Evolutionary conservation across 2,113 vertebrate genomes (phyloP).

Genomic region (Tapirus terrestris): DNA sequence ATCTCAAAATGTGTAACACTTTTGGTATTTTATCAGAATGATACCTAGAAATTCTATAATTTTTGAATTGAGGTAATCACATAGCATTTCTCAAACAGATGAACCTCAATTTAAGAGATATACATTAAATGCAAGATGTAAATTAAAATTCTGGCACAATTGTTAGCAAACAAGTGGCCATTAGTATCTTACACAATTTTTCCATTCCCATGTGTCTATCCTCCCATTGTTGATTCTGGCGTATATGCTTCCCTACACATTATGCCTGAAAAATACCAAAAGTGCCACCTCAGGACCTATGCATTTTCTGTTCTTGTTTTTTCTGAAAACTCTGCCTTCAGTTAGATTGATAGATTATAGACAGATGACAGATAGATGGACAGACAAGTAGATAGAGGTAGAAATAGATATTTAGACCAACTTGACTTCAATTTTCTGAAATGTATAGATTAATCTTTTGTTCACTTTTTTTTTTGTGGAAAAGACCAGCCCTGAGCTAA

Average conservation of each 20-base stretch:
- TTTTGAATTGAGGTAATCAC: not conserved
- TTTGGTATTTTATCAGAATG: conserved; percentile 24
- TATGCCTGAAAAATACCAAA: not conserved
- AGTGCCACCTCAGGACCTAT: rapidly evolving
- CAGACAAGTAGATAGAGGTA: not conserved
- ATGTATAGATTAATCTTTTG: not conserved
- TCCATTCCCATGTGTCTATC: not conserved
- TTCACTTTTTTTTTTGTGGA: too few relatives aligned
- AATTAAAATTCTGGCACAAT: not conserved
- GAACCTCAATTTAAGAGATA: not conserved
- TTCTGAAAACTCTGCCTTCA: not conserved
- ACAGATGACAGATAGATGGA: not conserved
- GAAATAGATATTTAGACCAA: not conserved
- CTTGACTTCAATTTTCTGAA: not conserved
- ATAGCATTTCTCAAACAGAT: not conserved
- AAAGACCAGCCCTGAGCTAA: too few relatives aligned
- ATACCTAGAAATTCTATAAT: not conserved
- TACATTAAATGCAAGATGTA: not conserved
- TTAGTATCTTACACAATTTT: not conserved
- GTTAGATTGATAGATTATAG: not conserved
- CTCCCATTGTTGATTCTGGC: not conserved
- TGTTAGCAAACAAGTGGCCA: not conserved
- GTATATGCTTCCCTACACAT: not conserved
- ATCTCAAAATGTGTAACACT: not conserved
- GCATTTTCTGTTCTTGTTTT: not conserved